Base-by-base conservation (phyloP, 37 sponge, comb jelly and placozoan species). In the Aplysina aerophoba region DNA sequence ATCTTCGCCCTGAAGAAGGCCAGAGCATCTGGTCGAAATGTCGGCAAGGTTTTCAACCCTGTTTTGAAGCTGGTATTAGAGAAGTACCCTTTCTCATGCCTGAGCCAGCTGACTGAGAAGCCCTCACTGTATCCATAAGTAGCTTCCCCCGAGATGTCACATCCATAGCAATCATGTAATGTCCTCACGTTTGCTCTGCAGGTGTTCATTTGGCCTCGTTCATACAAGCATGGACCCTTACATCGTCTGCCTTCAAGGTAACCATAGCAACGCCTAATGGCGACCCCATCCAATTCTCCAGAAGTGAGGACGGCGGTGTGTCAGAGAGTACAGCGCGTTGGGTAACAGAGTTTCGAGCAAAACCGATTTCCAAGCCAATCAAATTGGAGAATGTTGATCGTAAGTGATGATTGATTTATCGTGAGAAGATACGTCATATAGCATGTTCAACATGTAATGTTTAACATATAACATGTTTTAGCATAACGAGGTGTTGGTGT, bases 141-240 rank as follows among this genome's bases (percentile, higher is more conserved):
- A n/a, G n/a, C n/a, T n/a, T n/a, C n/a, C n/a, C n/a, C n/a, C n/a
- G n/a, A 31, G 6, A 31, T 28, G 67, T 8, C 67, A 28, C 8
- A 6, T 65, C 31, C 67, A 65, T 35, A 8, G 13, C 33, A 24
- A 14, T 33, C 62, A 4, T 62, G 28, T n/a, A 21, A 28, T 77
- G 3, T 50, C n/a, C 3, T 57, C 58, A 61, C 31, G 4, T 13
- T 81, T 36, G 19, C 19, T 59, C 63, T 81, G 83, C 34, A 97
- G 97, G 97, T 24, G 97, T 97, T 19, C 88, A 86, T 4, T 89
- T 90, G 4, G 91, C 85, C 59, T 95, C 95, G 31, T 97, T 97
- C 85, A 88, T 97, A 36, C 91, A 94, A 37, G 79, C 96, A 61
- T 92, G 83, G 81, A 94, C 97, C 4, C 90, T 92, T 65, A 91